Percentiles rank a stretch among this genome's conserved stretches.
Evolutionary conservation across 2,888 invertebrate species (phyloP).

Genomic region (Zeuzera pyrina): DNA sequence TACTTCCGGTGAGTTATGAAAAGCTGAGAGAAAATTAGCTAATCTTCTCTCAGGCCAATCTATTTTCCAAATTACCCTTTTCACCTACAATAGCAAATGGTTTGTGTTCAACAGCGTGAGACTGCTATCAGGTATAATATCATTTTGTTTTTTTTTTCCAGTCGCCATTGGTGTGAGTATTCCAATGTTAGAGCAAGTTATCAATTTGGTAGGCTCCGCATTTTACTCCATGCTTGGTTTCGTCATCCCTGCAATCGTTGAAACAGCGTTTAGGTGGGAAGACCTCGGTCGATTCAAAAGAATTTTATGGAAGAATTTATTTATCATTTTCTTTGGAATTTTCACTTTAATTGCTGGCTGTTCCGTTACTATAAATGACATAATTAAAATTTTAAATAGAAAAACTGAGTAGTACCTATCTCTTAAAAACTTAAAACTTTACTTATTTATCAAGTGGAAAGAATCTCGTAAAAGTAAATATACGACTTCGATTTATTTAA

Average conservation of each 20-base stretch:
- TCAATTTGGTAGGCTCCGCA: slow-evolving; percentile 63
- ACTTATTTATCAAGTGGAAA: no score
- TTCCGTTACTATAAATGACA: slow-evolving; percentile 54
- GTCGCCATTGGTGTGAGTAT: slow-evolving; percentile 62
- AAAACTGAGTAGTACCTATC: slow-evolving; percentile 23
- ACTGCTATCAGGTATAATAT: no score
- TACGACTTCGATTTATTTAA: no score
- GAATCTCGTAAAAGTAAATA: no score
- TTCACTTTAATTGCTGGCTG: slow-evolving; percentile 78
- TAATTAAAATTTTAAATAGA: slow-evolving; percentile 65
- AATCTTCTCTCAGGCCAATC: no score
- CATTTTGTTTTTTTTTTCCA: slow-evolving; percentile 34
- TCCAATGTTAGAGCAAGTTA: slow-evolving; percentile 60
- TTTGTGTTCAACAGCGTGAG: no score
- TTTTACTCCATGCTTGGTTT: slow-evolving; percentile 83
- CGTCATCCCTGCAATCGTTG: slow-evolving; percentile 80
- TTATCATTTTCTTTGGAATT: slow-evolving; percentile 74
- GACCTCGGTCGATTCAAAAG: slow-evolving; percentile 78
- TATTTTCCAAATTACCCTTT: no score
- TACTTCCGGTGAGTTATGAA: no score
- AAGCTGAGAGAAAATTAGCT: no score
- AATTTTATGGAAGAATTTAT: slow-evolving; percentile 78
- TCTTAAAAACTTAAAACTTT: no score
- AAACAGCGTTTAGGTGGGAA: slow-evolving; percentile 80
- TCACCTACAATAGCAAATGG: no score